A percentile compares a stretch with the other conserved stretches of the same genome.
Conservation (phyloP, 2,797 vertebrate genomes). For the Novumbra hubbsi region DNA sequence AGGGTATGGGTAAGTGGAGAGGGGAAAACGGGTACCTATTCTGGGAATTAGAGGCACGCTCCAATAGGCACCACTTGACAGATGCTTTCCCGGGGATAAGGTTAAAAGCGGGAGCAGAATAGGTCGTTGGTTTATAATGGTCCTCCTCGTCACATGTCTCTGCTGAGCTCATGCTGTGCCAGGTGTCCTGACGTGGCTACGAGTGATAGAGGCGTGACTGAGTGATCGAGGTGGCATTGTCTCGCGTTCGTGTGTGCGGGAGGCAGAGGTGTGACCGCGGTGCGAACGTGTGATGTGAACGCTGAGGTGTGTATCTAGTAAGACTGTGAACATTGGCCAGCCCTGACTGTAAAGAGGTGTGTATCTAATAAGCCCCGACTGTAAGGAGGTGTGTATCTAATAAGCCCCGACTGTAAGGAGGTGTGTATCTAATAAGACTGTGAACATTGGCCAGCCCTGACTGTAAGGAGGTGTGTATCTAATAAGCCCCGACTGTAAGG, state of each 20-base stretch:
- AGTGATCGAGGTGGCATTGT: constrained; percentile 16
- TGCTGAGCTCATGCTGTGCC: constrained; percentile 65
- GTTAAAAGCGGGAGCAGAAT: constrained; percentile 68
- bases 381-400: too few relatives aligned
- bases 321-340: too few relatives aligned
- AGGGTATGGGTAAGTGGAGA: constrained; percentile 42
- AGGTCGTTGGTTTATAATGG: constrained; percentile 61
- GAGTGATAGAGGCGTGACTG: constrained; percentile 55
- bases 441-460: too few relatives aligned
- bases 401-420: background rate
- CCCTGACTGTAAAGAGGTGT: too few relatives aligned
- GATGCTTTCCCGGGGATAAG: constrained; percentile 42
- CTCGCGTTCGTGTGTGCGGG: constrained; percentile 4
- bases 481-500: too few relatives aligned
- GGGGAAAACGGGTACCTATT: too few relatives aligned
- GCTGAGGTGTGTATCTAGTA: too few relatives aligned
- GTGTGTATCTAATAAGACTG: too few relatives aligned
- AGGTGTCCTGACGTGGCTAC: constrained; percentile 57
- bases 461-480: too few relatives aligned
- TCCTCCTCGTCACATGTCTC: constrained; percentile 60
- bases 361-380: too few relatives aligned
- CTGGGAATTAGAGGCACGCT: too few relatives aligned
- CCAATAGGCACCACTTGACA: constrained; percentile 25
- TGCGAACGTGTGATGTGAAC: background rate
- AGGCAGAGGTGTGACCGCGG: background rate